These are phyloP conservation scores for Spheniscus humboldti DNA, from an alignment of 2,797 vertebrate species.

Conservation along the genomic window DNA sequence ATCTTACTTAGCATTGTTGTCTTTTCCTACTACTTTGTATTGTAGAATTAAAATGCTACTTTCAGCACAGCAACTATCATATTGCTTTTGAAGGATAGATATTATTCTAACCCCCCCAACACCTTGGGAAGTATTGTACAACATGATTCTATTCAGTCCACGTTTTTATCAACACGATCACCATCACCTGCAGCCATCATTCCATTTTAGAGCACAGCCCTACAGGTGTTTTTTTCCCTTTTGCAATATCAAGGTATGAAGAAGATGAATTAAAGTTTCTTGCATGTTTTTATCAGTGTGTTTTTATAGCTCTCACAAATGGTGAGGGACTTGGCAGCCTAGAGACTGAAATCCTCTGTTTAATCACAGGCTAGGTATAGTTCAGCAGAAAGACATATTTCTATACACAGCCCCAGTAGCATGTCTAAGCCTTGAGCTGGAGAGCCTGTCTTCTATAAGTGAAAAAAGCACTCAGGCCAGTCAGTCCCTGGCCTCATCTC, in stretches of 20 bases:
- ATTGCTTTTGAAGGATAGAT: slow-evolving; percentile 13
- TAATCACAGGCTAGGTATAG: slow-evolving; percentile 33
- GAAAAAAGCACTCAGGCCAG: neutral
- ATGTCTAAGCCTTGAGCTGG: neutral
- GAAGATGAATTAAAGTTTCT: slow-evolving; percentile 37
- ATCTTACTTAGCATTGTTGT: neutral
- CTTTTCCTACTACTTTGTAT: neutral
- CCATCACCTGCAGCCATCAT: slow-evolving; percentile 1
- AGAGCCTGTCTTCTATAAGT: neutral
- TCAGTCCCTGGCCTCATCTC: neutral
- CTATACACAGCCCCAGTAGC: neutral
- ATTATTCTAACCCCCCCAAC: neutral
- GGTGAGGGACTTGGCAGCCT: slow-evolving; percentile 34
- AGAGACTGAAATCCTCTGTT: slow-evolving; percentile 50
- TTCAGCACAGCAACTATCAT: neutral
- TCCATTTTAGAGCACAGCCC: slow-evolving; percentile 4
- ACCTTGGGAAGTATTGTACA: slow-evolving; percentile 8
- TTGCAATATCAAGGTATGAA: slow-evolving; percentile 16
- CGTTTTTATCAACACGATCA: neutral
- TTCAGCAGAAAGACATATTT: slow-evolving; percentile 14
- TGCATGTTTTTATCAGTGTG: slow-evolving; percentile 48
- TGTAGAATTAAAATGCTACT: slow-evolving; percentile 5
- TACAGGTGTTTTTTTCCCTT: neutral
- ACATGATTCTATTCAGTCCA: slow-evolving; percentile 1
- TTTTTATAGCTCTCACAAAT: slow-evolving; percentile 1